phyloP scores from a whole-genome alignment of 2,888 invertebrate genomes.

The Lomographa bimaculata region DNA sequence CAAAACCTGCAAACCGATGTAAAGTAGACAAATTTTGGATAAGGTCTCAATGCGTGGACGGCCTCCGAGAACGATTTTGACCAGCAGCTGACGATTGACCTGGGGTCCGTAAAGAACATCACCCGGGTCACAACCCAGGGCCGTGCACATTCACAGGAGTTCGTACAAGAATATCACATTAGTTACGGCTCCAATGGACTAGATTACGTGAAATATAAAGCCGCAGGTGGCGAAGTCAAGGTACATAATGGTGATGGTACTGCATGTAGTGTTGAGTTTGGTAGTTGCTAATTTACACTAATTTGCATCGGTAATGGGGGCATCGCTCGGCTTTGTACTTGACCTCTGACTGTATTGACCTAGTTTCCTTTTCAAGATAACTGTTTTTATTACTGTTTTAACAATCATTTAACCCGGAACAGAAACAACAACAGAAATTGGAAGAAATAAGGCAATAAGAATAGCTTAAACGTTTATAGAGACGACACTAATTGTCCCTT shows the following conservation, averaged over 20 bases:
- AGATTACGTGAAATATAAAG: constrained; percentile 95
- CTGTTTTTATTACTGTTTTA: too few species aligned
- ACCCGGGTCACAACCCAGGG: constrained; percentile 96
- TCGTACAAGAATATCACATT: constrained; percentile 96
- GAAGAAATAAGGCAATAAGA: too few species aligned
- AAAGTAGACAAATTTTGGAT: constrained; percentile 38
- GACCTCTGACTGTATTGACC: constrained; percentile 12
- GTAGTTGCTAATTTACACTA: constrained; percentile 19
- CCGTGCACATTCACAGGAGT: constrained; percentile 94
- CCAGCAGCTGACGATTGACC: constrained; percentile 95
- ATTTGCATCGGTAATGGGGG: constrained; percentile 23
- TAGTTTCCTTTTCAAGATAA: constrained; percentile 1
- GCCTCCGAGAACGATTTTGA: constrained; percentile 95
- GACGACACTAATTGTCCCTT: too few species aligned
- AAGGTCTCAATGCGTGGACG: constrained; percentile 96
- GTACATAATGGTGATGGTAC: constrained; percentile 76
- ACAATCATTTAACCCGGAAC: too few species aligned
- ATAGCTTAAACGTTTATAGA: too few species aligned
- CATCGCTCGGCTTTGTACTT: constrained; percentile 21
- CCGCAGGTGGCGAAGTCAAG: constrained; percentile 94
- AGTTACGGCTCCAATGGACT: constrained; percentile 96
- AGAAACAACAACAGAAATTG: too few species aligned
- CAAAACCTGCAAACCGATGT: constrained; percentile 32
- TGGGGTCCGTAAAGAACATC: constrained; percentile 94
- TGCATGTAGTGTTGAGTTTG: constrained; percentile 23